Conservation (phyloP, 2,797 vertebrate species). For the Ctenochaetus hawaiiensis region DNA sequence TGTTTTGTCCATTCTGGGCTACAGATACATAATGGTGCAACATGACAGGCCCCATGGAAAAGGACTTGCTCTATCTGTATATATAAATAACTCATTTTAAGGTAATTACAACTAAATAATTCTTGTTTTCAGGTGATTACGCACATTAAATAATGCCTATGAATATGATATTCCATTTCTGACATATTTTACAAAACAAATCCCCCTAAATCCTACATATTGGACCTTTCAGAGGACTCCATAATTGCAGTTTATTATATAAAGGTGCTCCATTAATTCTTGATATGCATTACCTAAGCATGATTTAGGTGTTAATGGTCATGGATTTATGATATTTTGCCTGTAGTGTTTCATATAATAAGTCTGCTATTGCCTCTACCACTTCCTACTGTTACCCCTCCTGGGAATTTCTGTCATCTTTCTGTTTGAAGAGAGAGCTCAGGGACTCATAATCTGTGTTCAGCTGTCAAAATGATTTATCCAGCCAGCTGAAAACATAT, state of each 20-base stretch:
- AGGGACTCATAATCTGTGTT: slow-evolving; percentile 70
- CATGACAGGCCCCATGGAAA: too few species aligned
- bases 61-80: too few species aligned
- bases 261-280: slow-evolving; percentile 5
- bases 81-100: too few species aligned
- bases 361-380: slow-evolving; percentile 13
- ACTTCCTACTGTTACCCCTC: slow-evolving; percentile 46
- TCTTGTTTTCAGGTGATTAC: too few species aligned
- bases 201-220: too few species aligned
- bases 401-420: slow-evolving; percentile 53
- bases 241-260: slow-evolving; percentile 14
- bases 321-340: slow-evolving; percentile 17
- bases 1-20: too few species aligned
- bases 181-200: too few species aligned
- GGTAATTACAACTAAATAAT: too few species aligned
- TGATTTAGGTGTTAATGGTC: neutral
- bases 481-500: slow-evolving; percentile 66
- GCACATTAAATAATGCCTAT: too few species aligned
- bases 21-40: too few species aligned
- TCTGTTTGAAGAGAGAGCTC: slow-evolving; percentile 51
- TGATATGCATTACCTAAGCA: neutral
- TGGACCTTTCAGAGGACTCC: neutral
- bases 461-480: slow-evolving; percentile 74
- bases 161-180: too few species aligned
- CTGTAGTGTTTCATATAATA: slow-evolving; percentile 22